These are phyloP conservation scores for Xyliphius kryptos DNA, from an alignment of 2,113 vertebrate species.

Conservation along the genomic window DNA sequence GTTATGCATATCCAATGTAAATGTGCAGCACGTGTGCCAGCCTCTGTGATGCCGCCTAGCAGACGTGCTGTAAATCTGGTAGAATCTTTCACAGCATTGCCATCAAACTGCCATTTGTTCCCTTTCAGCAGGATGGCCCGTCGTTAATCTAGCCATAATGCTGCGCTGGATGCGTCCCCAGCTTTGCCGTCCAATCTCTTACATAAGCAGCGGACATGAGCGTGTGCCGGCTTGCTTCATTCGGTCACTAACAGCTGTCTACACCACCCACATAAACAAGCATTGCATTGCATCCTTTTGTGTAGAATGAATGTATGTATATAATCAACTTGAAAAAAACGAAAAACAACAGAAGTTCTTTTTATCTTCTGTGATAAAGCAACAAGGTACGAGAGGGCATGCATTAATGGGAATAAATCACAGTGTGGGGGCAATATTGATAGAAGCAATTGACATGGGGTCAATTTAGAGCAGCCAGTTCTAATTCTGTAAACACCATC, in stretches of 20 bases:
- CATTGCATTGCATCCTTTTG: constrained; percentile 2
- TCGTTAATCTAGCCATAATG: constrained; percentile 58
- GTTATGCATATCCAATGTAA: too few relatives aligned
- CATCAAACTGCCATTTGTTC: constrained; percentile 44
- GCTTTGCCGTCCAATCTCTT: constrained; percentile 59
- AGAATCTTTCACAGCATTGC: constrained; percentile 41
- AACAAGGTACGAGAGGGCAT: too few relatives aligned
- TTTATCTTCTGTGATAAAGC: too few relatives aligned
- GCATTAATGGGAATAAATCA: too few relatives aligned
- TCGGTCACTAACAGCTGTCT: constrained; percentile 69
- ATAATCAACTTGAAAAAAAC: too few relatives aligned
- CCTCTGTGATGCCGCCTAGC: constrained; percentile 6
- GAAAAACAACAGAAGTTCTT: too few relatives aligned
- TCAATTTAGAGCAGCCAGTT: too few relatives aligned
- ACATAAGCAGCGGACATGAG: constrained; percentile 66
- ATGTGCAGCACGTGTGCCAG: too few relatives aligned
- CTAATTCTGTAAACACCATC: too few relatives aligned
- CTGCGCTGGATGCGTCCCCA: constrained; percentile 35
- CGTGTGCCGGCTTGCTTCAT: constrained; percentile 58
- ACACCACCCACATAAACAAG: constrained; percentile 43
- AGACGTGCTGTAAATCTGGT: constrained; percentile 26
- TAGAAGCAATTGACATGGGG: too few relatives aligned
- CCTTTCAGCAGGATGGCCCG: constrained; percentile 15
- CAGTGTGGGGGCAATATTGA: too few relatives aligned
- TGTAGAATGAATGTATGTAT: neutral